A percentile compares a stretch with the other conserved stretches of the same genome.
These are phyloP conservation scores for Parapristionchus giblindavisi DNA, from an alignment of 2,888 invertebrate species.

Conservation along the genomic window DNA sequence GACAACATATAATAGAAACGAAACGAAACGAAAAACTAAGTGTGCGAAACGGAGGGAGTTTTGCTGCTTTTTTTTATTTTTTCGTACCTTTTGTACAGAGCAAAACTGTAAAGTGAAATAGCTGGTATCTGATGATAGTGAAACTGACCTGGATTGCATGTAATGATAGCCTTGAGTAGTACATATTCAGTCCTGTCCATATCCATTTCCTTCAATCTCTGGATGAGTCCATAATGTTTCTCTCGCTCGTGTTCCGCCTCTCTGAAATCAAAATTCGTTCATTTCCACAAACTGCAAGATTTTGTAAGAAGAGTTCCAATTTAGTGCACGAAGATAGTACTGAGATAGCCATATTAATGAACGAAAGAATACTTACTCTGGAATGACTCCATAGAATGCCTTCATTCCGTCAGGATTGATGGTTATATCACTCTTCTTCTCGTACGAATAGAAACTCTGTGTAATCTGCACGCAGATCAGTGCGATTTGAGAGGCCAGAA, in stretches of 20 bases:
- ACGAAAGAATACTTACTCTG: conserved; percentile 17
- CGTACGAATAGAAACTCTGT: conserved; percentile 48
- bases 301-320: too few species aligned
- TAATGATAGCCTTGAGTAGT: conserved; percentile 1
- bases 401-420: conserved; percentile 52
- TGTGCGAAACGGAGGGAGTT: too few species aligned
- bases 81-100: too few species aligned
- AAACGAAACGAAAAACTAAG: too few species aligned
- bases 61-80: too few species aligned
- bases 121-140: too few species aligned
- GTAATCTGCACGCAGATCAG: conserved; percentile 45
- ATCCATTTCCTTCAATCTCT: conserved; percentile 9
- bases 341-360: too few species aligned
- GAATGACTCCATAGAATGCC: conserved; percentile 34
- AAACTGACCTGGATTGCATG: conserved; percentile 28
- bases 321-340: too few species aligned
- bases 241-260: not conserved
- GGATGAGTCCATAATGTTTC: not conserved
- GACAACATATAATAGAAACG: too few species aligned
- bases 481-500: conserved; percentile 30
- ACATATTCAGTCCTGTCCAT: conserved; percentile 30
- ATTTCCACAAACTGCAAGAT: too few species aligned
- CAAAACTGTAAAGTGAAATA: too few species aligned
- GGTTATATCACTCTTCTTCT: conserved; percentile 44
- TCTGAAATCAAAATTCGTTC: too few species aligned